Base-by-base conservation (phyloP, 1,140 invertebrate genomes). In the Chironomus striatipennis region DNA sequence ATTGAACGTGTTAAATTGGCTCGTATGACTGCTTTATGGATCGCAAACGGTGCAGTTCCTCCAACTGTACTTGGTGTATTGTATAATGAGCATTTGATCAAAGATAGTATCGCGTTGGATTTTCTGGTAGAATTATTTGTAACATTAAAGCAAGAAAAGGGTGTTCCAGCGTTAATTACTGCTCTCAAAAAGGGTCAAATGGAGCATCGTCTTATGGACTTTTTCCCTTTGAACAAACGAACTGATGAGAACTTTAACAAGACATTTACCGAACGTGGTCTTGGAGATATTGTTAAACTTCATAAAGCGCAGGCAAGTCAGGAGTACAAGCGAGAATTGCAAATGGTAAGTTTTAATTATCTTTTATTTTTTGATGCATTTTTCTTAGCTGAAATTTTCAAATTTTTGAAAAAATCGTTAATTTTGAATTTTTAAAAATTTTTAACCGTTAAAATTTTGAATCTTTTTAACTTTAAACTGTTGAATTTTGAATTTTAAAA, bases 71-170 rank as follows among this genome's bases (percentile, higher is more conserved):
- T 97, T 77, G 86, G 91, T 80, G 90, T 93, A 79, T 84, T 94
- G 78, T 91, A 91, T 79, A 93, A 93, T 83, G 95, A 97, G 83
- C 95, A 98, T 87, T 86, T 97, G 77, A 90, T 97, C 76, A 98
- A 98, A 83, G 96, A 98, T 85, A 94, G 95, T 84, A 85, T 95
- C 81, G 94, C 95, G 75, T 86, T 97, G 77, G 93, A 97, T 77
- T 98, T 98, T 84, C 87, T 97, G 78, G 88, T 96, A 78, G 91
- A 96, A 84, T 90, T 98, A 78, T 96, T 97, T 85, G 87, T 91
- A 77, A 93, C 91, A 77, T 95, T 95, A 88, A 93, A 97, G 82
- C 87, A 90, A 79, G 95, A 98, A 81, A 95, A 94, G 79, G 96
- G 96, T 77, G 88, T 95, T 76, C 84, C 89, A 75, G 93, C 91